Base-by-base conservation (phyloP, 2,797 vertebrate genomes). In the Scolopax bukidnonensis region DNA sequence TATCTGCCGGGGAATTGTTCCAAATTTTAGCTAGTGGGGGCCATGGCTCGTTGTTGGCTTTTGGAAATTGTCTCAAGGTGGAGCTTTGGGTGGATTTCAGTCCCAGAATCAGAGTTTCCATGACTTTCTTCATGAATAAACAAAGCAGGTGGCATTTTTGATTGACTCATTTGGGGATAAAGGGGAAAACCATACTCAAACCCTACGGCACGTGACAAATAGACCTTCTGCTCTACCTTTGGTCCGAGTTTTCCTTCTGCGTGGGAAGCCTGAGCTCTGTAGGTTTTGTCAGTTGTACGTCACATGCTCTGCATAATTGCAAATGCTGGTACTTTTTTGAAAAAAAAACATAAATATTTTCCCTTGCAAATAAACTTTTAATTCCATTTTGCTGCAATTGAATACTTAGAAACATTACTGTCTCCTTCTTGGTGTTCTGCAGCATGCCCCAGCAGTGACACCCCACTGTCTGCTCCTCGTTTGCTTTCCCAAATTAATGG, bases 401-500 rank as follows among this genome's bases (percentile, higher is more conserved):
- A 74, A 67, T 21, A 21, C 6, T 64, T 61, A 65, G 73, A 73
- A 81, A 38, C 12, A 7, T 8, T 40, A 1, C 3, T 27, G 13
- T 40, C 51, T 82, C 27, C 28, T 32, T 27, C 23, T 65, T 12
- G 3, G 23, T 56, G 87, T 81, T 76, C 47, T 84, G 1, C 1
- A 0, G 1, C 0, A 0, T 81, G 59, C 14, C 59, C 61, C 10
- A 53, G 54, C 69, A 30, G 5, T 38, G 32, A 30, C 41, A 38
- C 8, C 15, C 12, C 11, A 3, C 11, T 60, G 5, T 47, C 33
- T 4, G 3, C 24, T 61, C 32, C n/a, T 78, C 25, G 25, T 68
- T 71, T 69, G 27, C 67, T 5, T 79, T 69, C 60, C 16, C 54
- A 48, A 89, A 80, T 40, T 23, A 75, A 21, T 33, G 6, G 19